Evolutionary conservation across 2,797 vertebrate species (phyloP).

Genomic region (Gobio occitaniae): DNA sequence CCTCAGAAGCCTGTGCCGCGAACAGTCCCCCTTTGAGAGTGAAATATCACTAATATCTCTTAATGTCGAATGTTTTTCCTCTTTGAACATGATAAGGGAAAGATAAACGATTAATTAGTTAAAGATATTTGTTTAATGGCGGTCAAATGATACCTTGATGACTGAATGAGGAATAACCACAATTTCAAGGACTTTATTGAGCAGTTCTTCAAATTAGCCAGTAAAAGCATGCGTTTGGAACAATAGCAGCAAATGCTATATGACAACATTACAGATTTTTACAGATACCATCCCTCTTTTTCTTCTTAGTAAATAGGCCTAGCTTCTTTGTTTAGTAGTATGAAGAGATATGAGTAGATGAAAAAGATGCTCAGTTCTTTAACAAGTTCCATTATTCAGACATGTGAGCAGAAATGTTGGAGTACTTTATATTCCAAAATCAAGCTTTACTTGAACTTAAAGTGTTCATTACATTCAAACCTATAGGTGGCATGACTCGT

Average conservation of each 20-base stretch:
- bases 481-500: background rate
- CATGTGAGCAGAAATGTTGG: background rate
- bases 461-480: background rate
- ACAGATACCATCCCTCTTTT: background rate
- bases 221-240: background rate
- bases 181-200: slow-evolving; percentile 14
- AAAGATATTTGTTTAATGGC: slow-evolving; percentile 14
- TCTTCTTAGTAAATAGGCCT: background rate
- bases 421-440: background rate
- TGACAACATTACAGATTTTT: background rate
- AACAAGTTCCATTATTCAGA: background rate
- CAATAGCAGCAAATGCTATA: background rate
- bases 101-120: background rate
- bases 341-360: background rate
- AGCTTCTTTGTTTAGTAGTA: background rate
- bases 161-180: background rate
- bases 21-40: slow-evolving; percentile 49
- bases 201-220: background rate
- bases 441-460: background rate
- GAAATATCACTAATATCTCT: slow-evolving; percentile 30
- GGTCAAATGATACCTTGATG: background rate
- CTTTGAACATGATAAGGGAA: slow-evolving; percentile 13
- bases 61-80: slow-evolving; percentile 26
- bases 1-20: slow-evolving; percentile 49
- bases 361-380: background rate